Evolutionary conservation across 2,888 invertebrate genomes (phyloP).

Genomic region (Chesias legatella): DNA sequence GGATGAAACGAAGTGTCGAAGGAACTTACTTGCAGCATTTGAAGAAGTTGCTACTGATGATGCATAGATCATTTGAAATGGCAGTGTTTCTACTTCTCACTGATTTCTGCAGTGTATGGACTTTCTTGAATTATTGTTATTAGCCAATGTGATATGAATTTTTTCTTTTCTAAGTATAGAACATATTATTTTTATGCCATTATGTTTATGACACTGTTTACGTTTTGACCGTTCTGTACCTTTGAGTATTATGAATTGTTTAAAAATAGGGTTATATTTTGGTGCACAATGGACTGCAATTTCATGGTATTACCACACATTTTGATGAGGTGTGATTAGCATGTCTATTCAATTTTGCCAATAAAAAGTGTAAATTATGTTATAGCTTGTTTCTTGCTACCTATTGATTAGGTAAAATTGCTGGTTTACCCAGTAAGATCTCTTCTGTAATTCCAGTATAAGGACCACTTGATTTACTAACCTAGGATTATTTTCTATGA

Average conservation of each 20-base stretch:
- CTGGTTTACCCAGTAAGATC: constrained; percentile 16
- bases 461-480: constrained; percentile 22
- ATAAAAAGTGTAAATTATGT: constrained; percentile 12
- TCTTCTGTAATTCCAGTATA: constrained; percentile 20
- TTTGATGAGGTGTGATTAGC: not conserved
- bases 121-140: constrained; percentile 26
- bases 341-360: constrained; percentile 4
- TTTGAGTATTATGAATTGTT: constrained; percentile 42
- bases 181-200: constrained; percentile 34
- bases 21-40: constrained; percentile 79
- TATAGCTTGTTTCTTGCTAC: constrained; percentile 7
- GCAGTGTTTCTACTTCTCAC: not conserved
- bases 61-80: constrained; percentile 33
- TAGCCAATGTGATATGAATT: constrained; percentile 45
- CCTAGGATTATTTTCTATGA: constrained; percentile 18
- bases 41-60: constrained; percentile 60
- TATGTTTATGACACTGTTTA: constrained; percentile 39
- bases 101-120: constrained; percentile 1
- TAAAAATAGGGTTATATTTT: constrained; percentile 12
- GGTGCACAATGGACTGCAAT: constrained; percentile 1
- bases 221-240: constrained; percentile 43
- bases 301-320: not conserved
- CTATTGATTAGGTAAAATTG: constrained; percentile 1
- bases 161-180: constrained; percentile 39
- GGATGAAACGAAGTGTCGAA: constrained; percentile 80